Base-by-base conservation (phyloP, 30 jellyfish, hydroid and myxozoan species). In the Chrysaora quinquecirrha region DNA sequence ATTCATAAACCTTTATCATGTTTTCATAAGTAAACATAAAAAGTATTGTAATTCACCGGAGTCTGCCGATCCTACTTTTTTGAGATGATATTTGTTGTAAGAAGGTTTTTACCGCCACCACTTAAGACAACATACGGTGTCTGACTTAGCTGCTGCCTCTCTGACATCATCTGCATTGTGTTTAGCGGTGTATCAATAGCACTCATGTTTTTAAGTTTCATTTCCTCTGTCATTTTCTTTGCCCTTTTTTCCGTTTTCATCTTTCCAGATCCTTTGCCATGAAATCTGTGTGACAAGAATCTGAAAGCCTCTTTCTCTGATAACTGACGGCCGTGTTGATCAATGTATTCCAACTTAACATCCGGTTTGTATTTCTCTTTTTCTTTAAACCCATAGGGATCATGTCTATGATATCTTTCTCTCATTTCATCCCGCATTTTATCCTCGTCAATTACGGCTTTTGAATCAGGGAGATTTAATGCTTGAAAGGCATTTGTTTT, bases 201-300 rank as follows among this genome's bases (percentile, higher is more conserved):
- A 66, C 97, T 94, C 99, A 94, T 94, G 58, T 73, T 74, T 47
- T 94, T 93, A 77, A 94, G 74, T 87, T 84, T 87, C 99, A 35
- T 75, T 0, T 89, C 98, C 38, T 95, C 99, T 1, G 77, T 62
- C 19, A 78, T 64, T 76, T 90, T 95, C 87, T 95, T 90, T 0
- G 96, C 88, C 43, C 99, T 75, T 61, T 95, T 95, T 60, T 90
- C 98, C 19, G 97, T 90, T 68, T 95, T 95, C 92, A 85, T 81
- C 75, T 95, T 95, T n/a, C 98, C 98, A 0, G 99, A 90, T 16
- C 98, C 98, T 71, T 95, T 95, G 29, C 99, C 99, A 76, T 95
- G 99, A 65, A 95, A 95, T 81, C 81, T 92, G 73, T 89, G 98
- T 1, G 99, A 95, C 32, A 95, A 76, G 63, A 71, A 78, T 18